phyloP scores from a whole-genome alignment of 2,888 invertebrate species.

The Leptinotarsa haldemani region DNA sequence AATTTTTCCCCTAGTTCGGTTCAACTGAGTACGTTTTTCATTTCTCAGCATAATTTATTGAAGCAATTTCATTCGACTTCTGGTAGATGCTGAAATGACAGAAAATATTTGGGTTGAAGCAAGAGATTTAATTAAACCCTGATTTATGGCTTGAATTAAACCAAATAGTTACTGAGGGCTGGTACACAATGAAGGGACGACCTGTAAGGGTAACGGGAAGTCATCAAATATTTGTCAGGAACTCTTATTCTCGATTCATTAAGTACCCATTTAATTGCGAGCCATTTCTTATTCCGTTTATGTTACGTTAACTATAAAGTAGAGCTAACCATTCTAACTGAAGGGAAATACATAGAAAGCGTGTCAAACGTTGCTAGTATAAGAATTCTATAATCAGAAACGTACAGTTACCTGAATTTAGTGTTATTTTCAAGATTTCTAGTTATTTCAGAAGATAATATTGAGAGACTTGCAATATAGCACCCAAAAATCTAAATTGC shows the following conservation, averaged over 20 bases:
- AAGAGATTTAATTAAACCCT: not conserved
- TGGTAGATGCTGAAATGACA: not conserved
- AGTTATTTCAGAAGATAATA: no score
- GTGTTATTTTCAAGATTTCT: not conserved
- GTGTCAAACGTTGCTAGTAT: not conserved
- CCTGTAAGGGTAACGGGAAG: not conserved
- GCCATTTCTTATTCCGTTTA: not conserved
- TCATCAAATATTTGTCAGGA: constrained; percentile 8
- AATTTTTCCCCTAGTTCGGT: no score
- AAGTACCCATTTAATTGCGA: not conserved
- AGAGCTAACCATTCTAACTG: not conserved
- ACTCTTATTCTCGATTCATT: constrained; percentile 8
- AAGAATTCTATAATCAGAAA: not conserved
- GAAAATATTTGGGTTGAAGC: not conserved
- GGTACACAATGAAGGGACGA: not conserved
- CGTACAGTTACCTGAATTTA: no score
- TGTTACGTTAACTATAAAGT: constrained; percentile 1
- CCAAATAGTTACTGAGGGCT: not conserved
- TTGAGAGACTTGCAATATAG: no score
- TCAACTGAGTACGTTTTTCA: no score
- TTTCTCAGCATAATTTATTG: no score
- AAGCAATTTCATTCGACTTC: no score
- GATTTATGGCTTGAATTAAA: constrained; percentile 5
- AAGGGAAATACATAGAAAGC: not conserved
- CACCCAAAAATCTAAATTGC: no score